These are phyloP conservation scores for Onychostoma macrolepis DNA, from an alignment of 2,113 vertebrate species.

Conservation along the genomic window DNA sequence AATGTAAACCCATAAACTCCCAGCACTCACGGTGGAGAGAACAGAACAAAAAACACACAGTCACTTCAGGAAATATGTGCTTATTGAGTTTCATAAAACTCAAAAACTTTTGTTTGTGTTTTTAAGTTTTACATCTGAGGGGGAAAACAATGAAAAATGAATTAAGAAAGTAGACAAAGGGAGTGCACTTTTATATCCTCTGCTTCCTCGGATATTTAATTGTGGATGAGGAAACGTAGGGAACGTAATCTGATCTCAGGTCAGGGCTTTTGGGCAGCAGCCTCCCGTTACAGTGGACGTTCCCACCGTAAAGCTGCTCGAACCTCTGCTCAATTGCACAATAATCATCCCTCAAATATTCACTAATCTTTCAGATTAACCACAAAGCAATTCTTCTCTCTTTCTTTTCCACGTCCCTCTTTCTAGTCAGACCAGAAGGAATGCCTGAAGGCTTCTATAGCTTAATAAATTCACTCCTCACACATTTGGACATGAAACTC, in stretches of 20 bases:
- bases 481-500: constrained; percentile 23
- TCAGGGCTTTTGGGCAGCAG: constrained; percentile 40
- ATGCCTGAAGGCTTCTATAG: constrained; percentile 29
- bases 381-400: constrained; percentile 30
- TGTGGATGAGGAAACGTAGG: constrained; percentile 26
- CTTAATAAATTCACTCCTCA: constrained; percentile 27
- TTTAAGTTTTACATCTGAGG: neutral
- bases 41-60: neutral
- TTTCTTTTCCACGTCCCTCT: constrained; percentile 1
- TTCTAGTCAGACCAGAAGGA: constrained; percentile 43
- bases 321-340: constrained; percentile 38
- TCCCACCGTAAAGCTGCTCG: constrained; percentile 36
- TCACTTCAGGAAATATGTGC: constrained; percentile 15
- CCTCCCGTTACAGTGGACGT: constrained; percentile 32
- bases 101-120: neutral
- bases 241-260: constrained; percentile 43
- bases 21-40: neutral
- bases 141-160: neutral
- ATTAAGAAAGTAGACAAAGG: neutral
- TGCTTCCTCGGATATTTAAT: constrained; percentile 34
- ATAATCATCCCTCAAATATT: constrained; percentile 44
- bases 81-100: constrained; percentile 9
- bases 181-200: neutral
- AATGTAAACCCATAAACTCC: constrained; percentile 48
- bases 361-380: constrained; percentile 41